Percentiles rank a stretch among this genome's conserved stretches.
Conservation (phyloP, 2,113 vertebrate species). For the Suncus etruscus region DNA sequence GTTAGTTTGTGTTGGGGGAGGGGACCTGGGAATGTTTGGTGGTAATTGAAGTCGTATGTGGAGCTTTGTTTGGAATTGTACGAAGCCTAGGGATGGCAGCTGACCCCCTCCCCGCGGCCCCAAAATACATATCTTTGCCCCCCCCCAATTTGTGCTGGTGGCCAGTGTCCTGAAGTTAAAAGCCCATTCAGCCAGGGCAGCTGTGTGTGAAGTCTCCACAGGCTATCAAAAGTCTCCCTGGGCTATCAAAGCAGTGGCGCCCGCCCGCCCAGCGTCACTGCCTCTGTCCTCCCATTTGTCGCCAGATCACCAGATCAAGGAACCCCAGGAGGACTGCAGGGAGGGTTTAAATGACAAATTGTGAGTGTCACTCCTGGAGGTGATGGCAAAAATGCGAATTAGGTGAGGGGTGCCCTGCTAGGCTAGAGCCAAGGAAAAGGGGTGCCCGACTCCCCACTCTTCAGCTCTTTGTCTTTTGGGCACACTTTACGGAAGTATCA, state of each 20-base stretch:
- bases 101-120: conserved; percentile 5
- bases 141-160: neutral
- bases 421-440: neutral
- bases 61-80: conserved; percentile 69
- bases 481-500: neutral
- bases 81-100: conserved; percentile 59
- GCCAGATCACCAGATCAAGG: neutral
- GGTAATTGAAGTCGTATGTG: conserved; percentile 81
- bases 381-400: neutral
- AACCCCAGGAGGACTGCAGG: conserved; percentile 1
- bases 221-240: neutral
- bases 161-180: neutral
- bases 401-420: neutral
- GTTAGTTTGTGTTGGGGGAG: conserved; percentile 78
- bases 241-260: neutral
- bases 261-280: neutral
- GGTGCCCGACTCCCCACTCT: neutral
- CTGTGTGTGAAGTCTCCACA: neutral
- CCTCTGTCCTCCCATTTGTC: conserved; percentile 48
- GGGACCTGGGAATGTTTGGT: conserved; percentile 74
- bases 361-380: conserved; percentile 16
- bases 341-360: conserved; percentile 65
- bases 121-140: conserved; percentile 27
- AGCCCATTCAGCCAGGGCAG: neutral
- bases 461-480: neutral